phyloP scores from a whole-genome alignment of 2,797 vertebrate species.

The Fundulus diaphanus region DNA sequence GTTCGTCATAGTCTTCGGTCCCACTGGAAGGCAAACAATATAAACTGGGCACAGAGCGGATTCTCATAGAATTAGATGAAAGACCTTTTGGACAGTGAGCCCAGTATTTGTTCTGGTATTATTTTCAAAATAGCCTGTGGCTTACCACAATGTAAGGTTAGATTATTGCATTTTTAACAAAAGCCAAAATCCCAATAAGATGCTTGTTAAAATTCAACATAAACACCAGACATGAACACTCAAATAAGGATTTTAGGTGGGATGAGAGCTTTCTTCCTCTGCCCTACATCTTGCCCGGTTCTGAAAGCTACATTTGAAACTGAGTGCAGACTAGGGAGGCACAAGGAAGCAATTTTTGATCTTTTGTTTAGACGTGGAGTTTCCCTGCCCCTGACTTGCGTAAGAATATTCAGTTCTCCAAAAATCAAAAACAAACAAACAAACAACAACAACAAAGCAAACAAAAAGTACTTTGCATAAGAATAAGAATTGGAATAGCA shows the following conservation, averaged over 20 bases:
- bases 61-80: neutral
- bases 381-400: neutral
- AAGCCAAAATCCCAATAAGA: neutral
- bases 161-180: neutral
- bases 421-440: too few relatives aligned
- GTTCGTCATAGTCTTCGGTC: neutral
- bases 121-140: neutral
- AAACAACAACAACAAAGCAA: too few relatives aligned
- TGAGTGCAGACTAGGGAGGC: neutral
- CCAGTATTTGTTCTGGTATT: constrained; percentile 1
- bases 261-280: neutral
- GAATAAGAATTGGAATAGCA: neutral
- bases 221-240: neutral
- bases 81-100: neutral
- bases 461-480: neutral
- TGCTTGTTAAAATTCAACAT: neutral
- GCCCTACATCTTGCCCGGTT: neutral
- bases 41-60: neutral
- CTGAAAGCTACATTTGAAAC: neutral
- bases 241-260: too few relatives aligned
- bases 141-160: neutral
- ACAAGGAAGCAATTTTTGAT: neutral
- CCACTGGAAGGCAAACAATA: neutral
- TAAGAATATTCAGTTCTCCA: neutral
- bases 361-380: too few relatives aligned